Conservation (phyloP, 2,797 vertebrate genomes). For the Hoplostethus mediterraneus region DNA sequence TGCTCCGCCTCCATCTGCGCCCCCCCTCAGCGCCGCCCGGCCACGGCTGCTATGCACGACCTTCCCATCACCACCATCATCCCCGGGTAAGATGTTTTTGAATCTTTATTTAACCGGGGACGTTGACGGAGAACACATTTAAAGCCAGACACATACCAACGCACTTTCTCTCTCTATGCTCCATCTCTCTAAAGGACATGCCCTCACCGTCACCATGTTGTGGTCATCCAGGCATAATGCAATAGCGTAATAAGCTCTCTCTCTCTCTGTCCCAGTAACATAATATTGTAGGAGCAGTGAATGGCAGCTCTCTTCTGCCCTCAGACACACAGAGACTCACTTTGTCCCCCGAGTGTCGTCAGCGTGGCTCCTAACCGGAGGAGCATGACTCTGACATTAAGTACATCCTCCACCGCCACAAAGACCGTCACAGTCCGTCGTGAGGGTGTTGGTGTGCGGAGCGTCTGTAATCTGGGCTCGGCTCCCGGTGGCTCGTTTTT, state of each 20-base stretch:
- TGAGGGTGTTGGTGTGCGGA: background rate
- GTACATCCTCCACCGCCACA: slow-evolving; percentile 6
- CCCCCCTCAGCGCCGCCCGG: slow-evolving; percentile 70
- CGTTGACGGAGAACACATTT: slow-evolving; percentile 20
- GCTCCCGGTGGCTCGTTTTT: no score
- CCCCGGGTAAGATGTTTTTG: slow-evolving; percentile 77
- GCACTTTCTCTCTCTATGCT: background rate
- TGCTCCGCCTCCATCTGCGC: slow-evolving; percentile 77
- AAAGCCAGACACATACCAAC: no score
- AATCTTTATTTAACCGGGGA: background rate
- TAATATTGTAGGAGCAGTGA: slow-evolving; percentile 54
- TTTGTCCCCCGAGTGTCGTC: slow-evolving; percentile 45
- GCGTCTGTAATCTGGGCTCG: background rate
- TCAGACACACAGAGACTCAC: slow-evolving; percentile 26
- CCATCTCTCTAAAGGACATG: slow-evolving; percentile 1
- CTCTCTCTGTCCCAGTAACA: slow-evolving; percentile 56
- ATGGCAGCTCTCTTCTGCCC: slow-evolving; percentile 27
- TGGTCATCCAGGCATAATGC: slow-evolving; percentile 34
- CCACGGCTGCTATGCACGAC: slow-evolving; percentile 78
- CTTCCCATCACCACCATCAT: slow-evolving; percentile 76
- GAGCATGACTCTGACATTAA: slow-evolving; percentile 53
- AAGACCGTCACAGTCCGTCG: slow-evolving; percentile 14
- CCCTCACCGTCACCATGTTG: slow-evolving; percentile 6
- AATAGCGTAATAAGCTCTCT: slow-evolving; percentile 43
- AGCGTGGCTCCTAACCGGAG: slow-evolving; percentile 48